Evolutionary conservation across 2,113 vertebrate genomes (phyloP), one percentile per base, ranked within the genome.

Genomic region (Pleuronectes platessa): DNA sequence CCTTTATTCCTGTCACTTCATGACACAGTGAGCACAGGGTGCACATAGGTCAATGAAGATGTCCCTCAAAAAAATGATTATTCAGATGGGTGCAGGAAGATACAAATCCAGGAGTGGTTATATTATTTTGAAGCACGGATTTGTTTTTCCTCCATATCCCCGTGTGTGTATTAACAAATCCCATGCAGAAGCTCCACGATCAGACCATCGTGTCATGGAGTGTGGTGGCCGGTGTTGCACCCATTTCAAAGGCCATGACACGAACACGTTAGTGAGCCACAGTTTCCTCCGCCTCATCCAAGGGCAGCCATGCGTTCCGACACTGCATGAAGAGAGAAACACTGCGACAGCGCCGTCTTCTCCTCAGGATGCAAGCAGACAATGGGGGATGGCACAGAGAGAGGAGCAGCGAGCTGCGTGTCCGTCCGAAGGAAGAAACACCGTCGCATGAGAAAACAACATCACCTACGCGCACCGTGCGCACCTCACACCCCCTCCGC

Each of bases 341-440:
- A 93, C 91, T 95, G 94, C 94, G 93, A 91, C 93, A 94, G 71
- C 75, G 72, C 55, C 66, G 71, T 58, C 71, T 45, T 51, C 17
- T 72, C 79, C 59, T 68, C 40, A 24, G 49, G 42, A 64, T 24
- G 58, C 70, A 53, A 49, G 47, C 37, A 86, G 11, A 80, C 82
- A 68, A 66, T 49, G 51, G 74, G 35, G 51, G 63, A 5, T 61
- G 58, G 45, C 18, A 10, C 51, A 51, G 14, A 2, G 47, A 18
- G 47, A 31, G 18, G 1, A 20, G 42, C 3, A 1, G 53, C 18
- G 1, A 20, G 42, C 3, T 1, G 53, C 54, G 17, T 47, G 67
- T 72, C 78, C 68, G 37, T 70, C 58, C 45, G 17, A n/a, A 18
- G 20, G 17, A 8, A n/a, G 68, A 47, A 37, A n/a, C 31, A 20